These are phyloP conservation scores for Drosophila parvula DNA, from an alignment of 1,140 invertebrate species.

Conservation along the genomic window DNA sequence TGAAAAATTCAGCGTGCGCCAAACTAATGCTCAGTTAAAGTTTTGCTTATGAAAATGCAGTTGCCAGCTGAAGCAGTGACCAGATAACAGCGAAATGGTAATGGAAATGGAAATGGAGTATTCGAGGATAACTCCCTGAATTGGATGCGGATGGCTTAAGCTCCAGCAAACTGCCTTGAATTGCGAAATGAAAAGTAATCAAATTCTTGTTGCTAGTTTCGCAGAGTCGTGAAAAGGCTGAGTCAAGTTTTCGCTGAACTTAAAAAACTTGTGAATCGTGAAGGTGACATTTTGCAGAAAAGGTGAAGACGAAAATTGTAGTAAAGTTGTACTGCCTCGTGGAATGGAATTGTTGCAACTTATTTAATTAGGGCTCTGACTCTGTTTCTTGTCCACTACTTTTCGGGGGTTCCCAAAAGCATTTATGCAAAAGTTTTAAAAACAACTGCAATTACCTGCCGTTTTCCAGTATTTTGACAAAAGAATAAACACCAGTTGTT, in stretches of 20 bases:
- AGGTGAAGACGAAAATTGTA: not conserved
- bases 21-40: slow-evolving; percentile 49
- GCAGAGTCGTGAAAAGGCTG: slow-evolving; percentile 26
- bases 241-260: slow-evolving; percentile 35
- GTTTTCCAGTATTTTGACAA: not conserved
- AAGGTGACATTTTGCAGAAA: slow-evolving; percentile 39
- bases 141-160: slow-evolving; percentile 43
- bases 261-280: slow-evolving; percentile 22
- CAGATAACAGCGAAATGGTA: slow-evolving; percentile 28
- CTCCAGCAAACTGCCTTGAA: slow-evolving; percentile 23
- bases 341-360: slow-evolving; percentile 23
- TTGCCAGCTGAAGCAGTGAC: slow-evolving; percentile 35
- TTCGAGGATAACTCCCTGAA: slow-evolving; percentile 27
- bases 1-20: slow-evolving; percentile 64
- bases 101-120: slow-evolving; percentile 26
- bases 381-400: not conserved
- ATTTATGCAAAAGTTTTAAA: slow-evolving; percentile 11
- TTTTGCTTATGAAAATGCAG: slow-evolving; percentile 58
- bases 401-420: not conserved
- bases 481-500: not conserved
- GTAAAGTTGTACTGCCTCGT: slow-evolving; percentile 12
- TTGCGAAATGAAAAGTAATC: slow-evolving; percentile 51
- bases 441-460: not conserved
- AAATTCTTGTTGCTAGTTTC: slow-evolving; percentile 46
- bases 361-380: slow-evolving; percentile 35